These are phyloP conservation scores for Dissostichus mawsoni DNA, from an alignment of 2,113 vertebrate genomes.

Conservation along the genomic window DNA sequence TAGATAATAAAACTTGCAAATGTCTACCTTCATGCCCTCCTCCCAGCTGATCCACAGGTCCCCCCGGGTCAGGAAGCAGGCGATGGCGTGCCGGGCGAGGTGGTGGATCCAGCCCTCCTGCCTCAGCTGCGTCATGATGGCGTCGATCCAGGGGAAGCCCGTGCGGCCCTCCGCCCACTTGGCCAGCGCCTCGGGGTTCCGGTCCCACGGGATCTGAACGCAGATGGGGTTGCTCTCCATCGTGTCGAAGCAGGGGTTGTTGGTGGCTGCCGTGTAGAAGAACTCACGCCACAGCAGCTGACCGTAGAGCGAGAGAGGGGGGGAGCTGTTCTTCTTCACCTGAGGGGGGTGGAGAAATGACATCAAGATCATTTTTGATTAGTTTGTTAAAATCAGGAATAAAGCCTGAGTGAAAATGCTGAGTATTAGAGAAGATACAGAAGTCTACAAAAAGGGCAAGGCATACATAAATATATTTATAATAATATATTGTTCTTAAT, in stretches of 20 bases:
- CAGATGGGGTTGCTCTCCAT: slow-evolving; percentile 99
- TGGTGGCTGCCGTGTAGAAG: slow-evolving; percentile 98
- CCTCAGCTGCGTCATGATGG: slow-evolving; percentile 97
- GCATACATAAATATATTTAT: too few relatives aligned
- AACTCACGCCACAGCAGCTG: slow-evolving; percentile 98
- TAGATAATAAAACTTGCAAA: not conserved
- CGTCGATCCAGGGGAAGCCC: slow-evolving; percentile 98
- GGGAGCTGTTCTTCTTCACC: slow-evolving; percentile 99
- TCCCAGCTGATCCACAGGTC: slow-evolving; percentile 99
- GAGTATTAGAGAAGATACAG: too few relatives aligned
- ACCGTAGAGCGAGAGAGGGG: slow-evolving; percentile 96
- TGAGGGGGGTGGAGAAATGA: slow-evolving; percentile 49
- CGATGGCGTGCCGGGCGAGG: slow-evolving; percentile 95
- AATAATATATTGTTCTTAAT: too few relatives aligned
- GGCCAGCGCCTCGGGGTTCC: slow-evolving; percentile 95
- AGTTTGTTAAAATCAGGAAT: too few relatives aligned
- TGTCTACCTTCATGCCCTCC: slow-evolving; percentile 96
- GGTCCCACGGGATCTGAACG: slow-evolving; percentile 98
- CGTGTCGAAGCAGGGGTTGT: slow-evolving; percentile 98
- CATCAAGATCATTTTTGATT: too few relatives aligned
- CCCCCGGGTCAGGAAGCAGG: slow-evolving; percentile 95
- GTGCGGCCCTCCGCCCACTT: slow-evolving; percentile 98
- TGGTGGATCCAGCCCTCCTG: slow-evolving; percentile 99
- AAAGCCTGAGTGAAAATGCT: too few relatives aligned
- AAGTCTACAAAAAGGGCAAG: too few relatives aligned